Percentiles rank a stretch among this genome's conserved stretches.
These are phyloP conservation scores for Seira ritae DNA, from an alignment of 2,888 invertebrate species.

Conservation along the genomic window DNA sequence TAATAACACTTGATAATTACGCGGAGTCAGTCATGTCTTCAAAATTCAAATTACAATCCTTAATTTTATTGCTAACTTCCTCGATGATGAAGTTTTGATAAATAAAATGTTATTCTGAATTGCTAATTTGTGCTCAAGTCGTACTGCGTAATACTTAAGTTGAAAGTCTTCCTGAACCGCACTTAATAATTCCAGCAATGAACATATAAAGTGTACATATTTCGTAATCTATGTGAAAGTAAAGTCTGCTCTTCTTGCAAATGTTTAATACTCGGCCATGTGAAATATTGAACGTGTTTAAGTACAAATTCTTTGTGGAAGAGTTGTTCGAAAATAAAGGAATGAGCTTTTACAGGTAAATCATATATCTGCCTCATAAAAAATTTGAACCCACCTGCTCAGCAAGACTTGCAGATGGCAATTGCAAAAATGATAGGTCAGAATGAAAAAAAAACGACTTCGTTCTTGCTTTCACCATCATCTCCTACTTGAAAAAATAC, in stretches of 20 bases:
- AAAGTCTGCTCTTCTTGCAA: neutral
- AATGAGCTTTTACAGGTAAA: neutral
- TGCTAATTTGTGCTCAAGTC: neutral
- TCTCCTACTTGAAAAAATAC: conserved; percentile 42
- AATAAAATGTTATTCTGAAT: neutral
- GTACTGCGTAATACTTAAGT: neutral
- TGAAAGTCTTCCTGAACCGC: too few relatives aligned
- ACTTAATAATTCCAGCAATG: too few relatives aligned
- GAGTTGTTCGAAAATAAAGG: neutral
- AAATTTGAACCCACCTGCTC: neutral
- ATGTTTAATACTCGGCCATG: too few relatives aligned
- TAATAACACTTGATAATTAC: neutral
- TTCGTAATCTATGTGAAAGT: too few relatives aligned
- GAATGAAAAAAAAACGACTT: conserved; percentile 5
- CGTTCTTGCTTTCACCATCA: neutral
- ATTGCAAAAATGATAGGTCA: conserved; percentile 24
- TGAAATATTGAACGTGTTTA: neutral
- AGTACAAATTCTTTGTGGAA: neutral
- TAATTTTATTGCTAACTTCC: neutral
- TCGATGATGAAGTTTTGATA: neutral
- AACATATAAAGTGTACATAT: too few relatives aligned
- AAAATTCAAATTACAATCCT: too few relatives aligned
- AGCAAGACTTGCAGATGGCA: neutral
- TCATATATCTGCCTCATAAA: neutral
- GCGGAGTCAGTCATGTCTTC: neutral